Evolutionary conservation across 2,888 invertebrate species (phyloP).

Genomic region (Tanypteryx hageni): DNA sequence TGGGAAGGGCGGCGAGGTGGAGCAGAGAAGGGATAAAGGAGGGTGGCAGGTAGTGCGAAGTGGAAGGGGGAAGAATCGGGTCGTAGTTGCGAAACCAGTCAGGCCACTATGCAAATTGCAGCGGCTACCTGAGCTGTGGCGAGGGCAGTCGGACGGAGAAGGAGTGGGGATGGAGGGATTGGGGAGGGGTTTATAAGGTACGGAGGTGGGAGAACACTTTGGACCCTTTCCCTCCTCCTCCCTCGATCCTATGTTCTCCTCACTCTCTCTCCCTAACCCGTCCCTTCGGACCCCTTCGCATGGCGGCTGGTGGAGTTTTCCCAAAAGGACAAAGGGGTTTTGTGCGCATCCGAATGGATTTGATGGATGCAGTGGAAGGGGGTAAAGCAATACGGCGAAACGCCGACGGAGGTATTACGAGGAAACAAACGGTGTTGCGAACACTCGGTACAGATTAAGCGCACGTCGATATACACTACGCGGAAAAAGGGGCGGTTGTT

Average conservation of each 20-base stretch:
- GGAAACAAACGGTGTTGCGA: not conserved
- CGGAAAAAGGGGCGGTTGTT: not conserved
- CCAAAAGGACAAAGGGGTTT: not conserved
- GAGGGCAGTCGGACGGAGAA: not conserved
- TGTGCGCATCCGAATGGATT: not conserved
- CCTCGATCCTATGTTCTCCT: not conserved
- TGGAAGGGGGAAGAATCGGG: constrained; percentile 23
- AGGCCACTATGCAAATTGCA: constrained; percentile 63
- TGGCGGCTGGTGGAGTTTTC: not conserved
- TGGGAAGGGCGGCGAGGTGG: not conserved
- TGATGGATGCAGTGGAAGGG: not conserved
- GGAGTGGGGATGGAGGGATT: not conserved
- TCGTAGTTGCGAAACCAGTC: constrained; percentile 63
- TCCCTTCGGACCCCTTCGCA: not conserved
- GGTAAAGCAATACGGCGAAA: not conserved
- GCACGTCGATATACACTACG: not conserved
- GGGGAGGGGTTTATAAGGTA: not conserved
- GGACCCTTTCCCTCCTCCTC: constrained; percentile 21
- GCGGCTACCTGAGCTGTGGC: constrained; percentile 54
- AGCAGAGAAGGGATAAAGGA: not conserved
- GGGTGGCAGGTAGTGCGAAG: constrained; percentile 24
- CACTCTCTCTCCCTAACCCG: not conserved
- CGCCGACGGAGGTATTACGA: not conserved
- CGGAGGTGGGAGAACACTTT: not conserved
- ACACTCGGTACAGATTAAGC: not conserved